Percentiles rank a stretch among this genome's conserved stretches.
Evolutionary conservation across 2,113 vertebrate genomes (phyloP).

Genomic region (Dicentrarchus labrax): DNA sequence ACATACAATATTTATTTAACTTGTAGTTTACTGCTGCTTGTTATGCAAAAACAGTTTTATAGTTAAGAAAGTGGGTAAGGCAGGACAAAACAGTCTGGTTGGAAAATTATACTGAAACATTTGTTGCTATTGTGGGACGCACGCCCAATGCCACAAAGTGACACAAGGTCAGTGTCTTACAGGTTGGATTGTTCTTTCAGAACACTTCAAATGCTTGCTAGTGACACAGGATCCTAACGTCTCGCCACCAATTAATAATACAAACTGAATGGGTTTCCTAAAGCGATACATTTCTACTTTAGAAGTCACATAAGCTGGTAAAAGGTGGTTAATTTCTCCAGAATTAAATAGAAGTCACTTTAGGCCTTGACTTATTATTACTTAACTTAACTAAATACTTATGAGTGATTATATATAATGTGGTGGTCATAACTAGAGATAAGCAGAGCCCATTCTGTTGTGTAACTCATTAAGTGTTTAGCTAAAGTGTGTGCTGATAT

Average conservation of each 20-base stretch:
- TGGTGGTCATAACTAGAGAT: neutral
- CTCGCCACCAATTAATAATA: constrained; percentile 60
- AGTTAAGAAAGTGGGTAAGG: neutral
- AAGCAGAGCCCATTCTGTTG: constrained; percentile 6
- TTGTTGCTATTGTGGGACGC: neutral
- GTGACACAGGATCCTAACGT: constrained; percentile 38
- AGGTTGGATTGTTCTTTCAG: neutral
- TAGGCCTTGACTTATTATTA: neutral
- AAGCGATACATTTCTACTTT: constrained; percentile 37
- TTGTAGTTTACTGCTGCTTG: neutral
- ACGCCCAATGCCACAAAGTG: neutral
- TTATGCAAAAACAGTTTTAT: neutral
- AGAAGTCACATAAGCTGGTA: constrained; percentile 30
- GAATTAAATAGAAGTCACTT: constrained; percentile 19
- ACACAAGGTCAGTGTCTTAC: neutral
- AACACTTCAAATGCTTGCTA: constrained; percentile 36
- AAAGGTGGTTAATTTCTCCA: constrained; percentile 25
- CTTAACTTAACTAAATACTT: neutral
- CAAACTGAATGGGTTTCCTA: constrained; percentile 27
- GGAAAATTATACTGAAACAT: constrained; percentile 1
- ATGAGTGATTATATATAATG: constrained; percentile 12
- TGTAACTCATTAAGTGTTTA: constrained; percentile 18
- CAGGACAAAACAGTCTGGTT: neutral
- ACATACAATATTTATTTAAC: neutral
- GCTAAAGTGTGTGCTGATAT: neutral